phyloP scores from a whole-genome alignment of 2,888 invertebrate species.

The Zygogramma bicolorata region DNA sequence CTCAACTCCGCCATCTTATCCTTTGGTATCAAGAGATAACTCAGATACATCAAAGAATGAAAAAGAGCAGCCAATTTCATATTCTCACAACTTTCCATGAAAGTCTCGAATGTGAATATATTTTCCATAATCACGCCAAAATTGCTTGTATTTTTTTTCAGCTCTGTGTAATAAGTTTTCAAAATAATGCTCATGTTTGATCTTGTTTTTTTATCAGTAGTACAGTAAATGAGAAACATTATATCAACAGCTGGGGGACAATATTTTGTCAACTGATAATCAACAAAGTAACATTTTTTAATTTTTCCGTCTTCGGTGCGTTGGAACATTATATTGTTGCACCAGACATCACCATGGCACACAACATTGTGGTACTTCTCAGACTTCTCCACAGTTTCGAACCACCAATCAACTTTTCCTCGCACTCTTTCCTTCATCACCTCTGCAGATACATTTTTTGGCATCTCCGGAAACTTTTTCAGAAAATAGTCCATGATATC shows the following conservation, averaged over 20 bases:
- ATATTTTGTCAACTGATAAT: neutral
- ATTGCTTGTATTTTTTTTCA: neutral
- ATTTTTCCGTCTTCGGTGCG: too few species aligned
- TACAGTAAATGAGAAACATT: neutral
- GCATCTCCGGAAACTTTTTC: neutral
- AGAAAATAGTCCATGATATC: neutral
- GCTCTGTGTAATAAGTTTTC: neutral
- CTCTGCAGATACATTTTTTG: neutral
- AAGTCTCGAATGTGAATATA: neutral
- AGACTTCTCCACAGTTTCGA: neutral
- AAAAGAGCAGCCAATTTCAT: neutral
- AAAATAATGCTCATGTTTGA: neutral
- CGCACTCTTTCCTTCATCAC: neutral
- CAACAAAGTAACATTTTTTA: neutral
- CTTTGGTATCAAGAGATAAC: neutral
- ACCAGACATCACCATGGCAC: neutral
- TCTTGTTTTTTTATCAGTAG: conserved; percentile 5
- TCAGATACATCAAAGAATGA: neutral
- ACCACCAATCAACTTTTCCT: neutral
- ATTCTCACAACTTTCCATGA: neutral
- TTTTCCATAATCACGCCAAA: neutral
- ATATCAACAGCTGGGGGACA: neutral
- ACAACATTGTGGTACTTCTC: neutral
- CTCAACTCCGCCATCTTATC: neutral
- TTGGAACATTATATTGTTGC: neutral